Evolutionary conservation across 2,888 invertebrate species (phyloP).

Genomic region (Ophion ventricosus): DNA sequence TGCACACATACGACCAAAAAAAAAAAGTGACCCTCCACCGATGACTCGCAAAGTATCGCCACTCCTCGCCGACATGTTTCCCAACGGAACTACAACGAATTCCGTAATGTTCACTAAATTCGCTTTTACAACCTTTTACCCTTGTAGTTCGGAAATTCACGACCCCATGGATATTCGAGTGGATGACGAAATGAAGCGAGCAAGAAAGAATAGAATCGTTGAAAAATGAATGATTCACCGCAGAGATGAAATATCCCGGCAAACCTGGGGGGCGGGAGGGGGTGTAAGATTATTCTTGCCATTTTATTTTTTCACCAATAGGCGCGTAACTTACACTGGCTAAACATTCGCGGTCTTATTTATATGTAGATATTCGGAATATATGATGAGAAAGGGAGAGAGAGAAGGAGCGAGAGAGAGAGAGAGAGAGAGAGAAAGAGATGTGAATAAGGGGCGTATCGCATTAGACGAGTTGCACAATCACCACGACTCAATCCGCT

Average conservation of each 20-base stretch:
- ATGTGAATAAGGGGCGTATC: constrained; percentile 50
- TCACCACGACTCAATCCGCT: constrained; percentile 63
- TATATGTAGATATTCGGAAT: constrained; percentile 33
- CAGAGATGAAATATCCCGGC: background rate
- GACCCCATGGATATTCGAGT: constrained; percentile 3
- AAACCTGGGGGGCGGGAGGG: too few species aligned
- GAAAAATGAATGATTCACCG: constrained; percentile 35
- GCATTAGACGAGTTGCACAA: constrained; percentile 60
- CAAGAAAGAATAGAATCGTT: background rate
- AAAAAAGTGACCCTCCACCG: constrained; percentile 24
- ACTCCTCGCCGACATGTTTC: constrained; percentile 19
- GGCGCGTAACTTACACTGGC: constrained; percentile 23
- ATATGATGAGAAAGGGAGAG: constrained; percentile 27
- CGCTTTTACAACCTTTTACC: constrained; percentile 49
- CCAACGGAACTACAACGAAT: constrained; percentile 43
- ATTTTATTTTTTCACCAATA: constrained; percentile 16
- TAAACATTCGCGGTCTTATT: constrained; percentile 19
- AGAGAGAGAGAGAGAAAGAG: background rate
- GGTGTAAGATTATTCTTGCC: constrained; percentile 33
- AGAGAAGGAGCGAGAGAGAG: background rate
- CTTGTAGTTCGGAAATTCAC: constrained; percentile 1
- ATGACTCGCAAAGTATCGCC: constrained; percentile 34
- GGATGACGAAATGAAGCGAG: constrained; percentile 24
- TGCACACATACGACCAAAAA: constrained; percentile 21
- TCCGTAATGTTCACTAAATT: constrained; percentile 36